phyloP scores from a whole-genome alignment of 2,113 vertebrate species.

The Leucoraja erinaceus region DNA sequence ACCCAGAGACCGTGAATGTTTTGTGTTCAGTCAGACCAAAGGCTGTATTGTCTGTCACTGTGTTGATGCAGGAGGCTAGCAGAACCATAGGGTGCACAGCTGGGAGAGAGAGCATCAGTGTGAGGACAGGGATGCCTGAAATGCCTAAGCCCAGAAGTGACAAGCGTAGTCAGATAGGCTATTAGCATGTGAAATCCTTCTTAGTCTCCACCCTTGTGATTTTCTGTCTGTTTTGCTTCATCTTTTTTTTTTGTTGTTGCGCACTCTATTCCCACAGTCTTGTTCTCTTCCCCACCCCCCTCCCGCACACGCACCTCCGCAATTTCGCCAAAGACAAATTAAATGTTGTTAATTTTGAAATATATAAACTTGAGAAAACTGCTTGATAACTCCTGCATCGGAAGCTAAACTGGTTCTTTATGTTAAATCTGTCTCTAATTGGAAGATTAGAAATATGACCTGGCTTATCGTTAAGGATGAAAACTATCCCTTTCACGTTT shows the following conservation, averaged over 20 bases:
- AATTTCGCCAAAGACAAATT: background rate
- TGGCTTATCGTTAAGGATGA: background rate
- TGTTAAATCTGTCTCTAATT: background rate
- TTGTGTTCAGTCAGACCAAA: conserved; percentile 34
- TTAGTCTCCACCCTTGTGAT: conserved; percentile 38
- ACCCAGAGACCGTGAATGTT: conserved; percentile 36
- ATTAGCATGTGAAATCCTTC: conserved; percentile 38
- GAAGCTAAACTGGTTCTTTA: background rate
- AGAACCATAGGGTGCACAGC: conserved; percentile 39
- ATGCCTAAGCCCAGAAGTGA: conserved; percentile 38
- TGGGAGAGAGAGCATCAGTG: conserved; percentile 33
- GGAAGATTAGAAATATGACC: background rate
- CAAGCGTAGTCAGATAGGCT: conserved; percentile 29
- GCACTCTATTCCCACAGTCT: conserved; percentile 3
- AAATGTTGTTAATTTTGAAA: background rate
- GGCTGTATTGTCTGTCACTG: conserved; percentile 28
- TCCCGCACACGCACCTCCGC: background rate
- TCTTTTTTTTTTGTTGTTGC: background rate
- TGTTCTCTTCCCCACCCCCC: background rate
- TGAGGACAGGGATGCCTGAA: conserved; percentile 24
- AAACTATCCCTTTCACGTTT: background rate
- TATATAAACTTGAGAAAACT: background rate
- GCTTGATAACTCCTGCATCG: background rate
- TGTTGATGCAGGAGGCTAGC: conserved; percentile 20
- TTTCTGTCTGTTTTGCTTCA: conserved; percentile 29